These are phyloP conservation scores for Mimumesa dahlbomi DNA, from an alignment of 2,888 invertebrate species.

Conservation along the genomic window DNA sequence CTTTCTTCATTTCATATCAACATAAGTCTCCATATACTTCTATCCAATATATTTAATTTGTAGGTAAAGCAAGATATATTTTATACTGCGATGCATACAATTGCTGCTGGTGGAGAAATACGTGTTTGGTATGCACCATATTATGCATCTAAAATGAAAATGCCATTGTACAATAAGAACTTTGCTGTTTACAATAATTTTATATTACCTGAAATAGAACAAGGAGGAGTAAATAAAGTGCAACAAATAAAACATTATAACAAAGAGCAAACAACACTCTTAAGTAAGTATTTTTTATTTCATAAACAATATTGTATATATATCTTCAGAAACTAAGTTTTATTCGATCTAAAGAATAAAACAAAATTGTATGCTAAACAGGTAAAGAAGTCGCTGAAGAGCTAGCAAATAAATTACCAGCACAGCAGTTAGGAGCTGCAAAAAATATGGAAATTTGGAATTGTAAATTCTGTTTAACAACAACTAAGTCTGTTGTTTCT, in stretches of 20 bases:
- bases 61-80: constrained; percentile 79
- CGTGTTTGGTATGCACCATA: constrained; percentile 82
- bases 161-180: constrained; percentile 50
- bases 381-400: constrained; percentile 62
- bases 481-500: constrained; percentile 75
- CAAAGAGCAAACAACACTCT: constrained; percentile 7
- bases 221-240: neutral
- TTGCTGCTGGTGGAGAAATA: constrained; percentile 81
- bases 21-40: too few species aligned
- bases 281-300: constrained; percentile 26
- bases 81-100: constrained; percentile 80
- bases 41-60: too few species aligned
- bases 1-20: too few species aligned
- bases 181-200: neutral
- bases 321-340: neutral
- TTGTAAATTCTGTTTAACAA: constrained; percentile 80
- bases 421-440: constrained; percentile 67
- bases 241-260: constrained; percentile 19
- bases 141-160: constrained; percentile 81
- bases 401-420: constrained; percentile 67
- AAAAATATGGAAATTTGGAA: constrained; percentile 77
- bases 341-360: neutral
- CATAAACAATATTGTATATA: neutral
- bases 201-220: neutral
- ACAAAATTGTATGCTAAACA: constrained; percentile 17